A percentile compares a stretch with the other conserved stretches of the same genome.
Evolutionary conservation across 2,888 invertebrate genomes (phyloP).

Genomic region (Mamestra brassicae): DNA sequence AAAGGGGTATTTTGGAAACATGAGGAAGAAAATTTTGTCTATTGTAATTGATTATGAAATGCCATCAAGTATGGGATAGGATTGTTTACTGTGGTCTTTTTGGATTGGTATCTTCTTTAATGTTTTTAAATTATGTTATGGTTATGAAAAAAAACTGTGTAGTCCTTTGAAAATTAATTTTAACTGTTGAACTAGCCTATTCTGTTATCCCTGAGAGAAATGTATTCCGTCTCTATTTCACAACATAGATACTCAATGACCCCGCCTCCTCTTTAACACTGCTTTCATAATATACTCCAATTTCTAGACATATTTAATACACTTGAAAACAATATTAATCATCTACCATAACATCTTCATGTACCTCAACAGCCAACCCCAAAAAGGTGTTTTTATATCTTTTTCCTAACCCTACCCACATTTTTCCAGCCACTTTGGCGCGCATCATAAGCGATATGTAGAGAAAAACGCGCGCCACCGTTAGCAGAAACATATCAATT

Average conservation of each 20-base stretch:
- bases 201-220: no score
- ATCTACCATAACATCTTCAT: neutral
- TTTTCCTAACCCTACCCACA: constrained; percentile 74
- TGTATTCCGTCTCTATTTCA: no score
- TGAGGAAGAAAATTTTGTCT: neutral
- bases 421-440: constrained; percentile 85
- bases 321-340: neutral
- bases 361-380: neutral
- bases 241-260: no score
- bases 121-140: no score
- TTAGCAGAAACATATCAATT: constrained; percentile 90
- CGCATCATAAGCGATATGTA: constrained; percentile 87
- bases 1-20: constrained; percentile 27
- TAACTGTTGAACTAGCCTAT: no score
- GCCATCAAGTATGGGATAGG: neutral
- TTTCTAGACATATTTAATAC: neutral
- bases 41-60: neutral
- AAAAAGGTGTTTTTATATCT: neutral
- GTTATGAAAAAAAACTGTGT: no score
- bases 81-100: no score
- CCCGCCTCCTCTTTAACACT: no score
- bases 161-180: no score
- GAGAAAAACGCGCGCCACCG: constrained; percentile 86
- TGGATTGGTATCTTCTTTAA: no score
- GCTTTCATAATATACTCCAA: accelerated